Percentiles rank a stretch among this genome's conserved stretches.
phyloP scores from a whole-genome alignment of 2,113 vertebrate genomes.

The Aldabrachelys gigantea region DNA sequence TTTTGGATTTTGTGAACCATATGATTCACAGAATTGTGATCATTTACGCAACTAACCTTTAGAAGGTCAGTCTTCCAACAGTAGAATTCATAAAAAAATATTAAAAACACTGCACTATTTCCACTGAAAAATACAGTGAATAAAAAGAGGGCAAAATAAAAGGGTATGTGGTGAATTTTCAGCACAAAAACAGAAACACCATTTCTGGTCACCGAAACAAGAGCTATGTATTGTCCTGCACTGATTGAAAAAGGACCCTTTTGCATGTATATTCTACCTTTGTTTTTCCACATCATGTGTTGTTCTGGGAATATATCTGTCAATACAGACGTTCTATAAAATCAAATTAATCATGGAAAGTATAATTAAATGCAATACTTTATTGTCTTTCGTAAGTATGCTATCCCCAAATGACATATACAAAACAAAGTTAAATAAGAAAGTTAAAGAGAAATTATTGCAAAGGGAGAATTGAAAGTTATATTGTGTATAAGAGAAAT shows the following conservation, averaged over 20 bases:
- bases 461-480: not conserved
- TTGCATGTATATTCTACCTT: not conserved
- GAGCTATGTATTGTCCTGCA: not conserved
- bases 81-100: not conserved
- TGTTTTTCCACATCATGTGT: not conserved
- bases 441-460: not conserved
- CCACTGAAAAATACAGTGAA: not conserved
- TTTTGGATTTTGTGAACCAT: slow-evolving; percentile 8
- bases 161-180: not conserved
- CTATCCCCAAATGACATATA: not conserved
- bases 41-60: not conserved
- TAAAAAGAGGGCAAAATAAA: not conserved
- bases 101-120: not conserved
- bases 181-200: not conserved
- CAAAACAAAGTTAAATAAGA: not conserved
- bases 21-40: not conserved
- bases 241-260: not conserved
- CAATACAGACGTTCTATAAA: not conserved
- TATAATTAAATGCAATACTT: not conserved
- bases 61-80: not conserved
- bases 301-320: not conserved
- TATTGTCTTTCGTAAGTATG: not conserved
- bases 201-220: not conserved
- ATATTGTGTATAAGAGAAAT: not conserved
- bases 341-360: not conserved